Evolutionary conservation across 2,888 invertebrate species (phyloP).

Genomic region (Plebejus argus): DNA sequence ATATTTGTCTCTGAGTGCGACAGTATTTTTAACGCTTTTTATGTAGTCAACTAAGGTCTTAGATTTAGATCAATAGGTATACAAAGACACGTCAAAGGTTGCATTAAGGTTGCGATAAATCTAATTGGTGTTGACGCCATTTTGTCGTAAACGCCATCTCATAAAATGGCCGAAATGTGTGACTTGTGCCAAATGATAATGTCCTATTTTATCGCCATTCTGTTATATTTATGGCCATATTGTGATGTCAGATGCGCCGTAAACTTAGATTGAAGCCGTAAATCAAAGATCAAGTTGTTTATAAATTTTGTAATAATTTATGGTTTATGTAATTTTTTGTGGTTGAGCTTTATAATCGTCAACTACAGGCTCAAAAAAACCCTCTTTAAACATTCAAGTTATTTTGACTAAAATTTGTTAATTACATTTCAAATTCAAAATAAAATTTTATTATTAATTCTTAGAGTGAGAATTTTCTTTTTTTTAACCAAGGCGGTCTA

Average conservation of each 20-base stretch:
- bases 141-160: not conserved
- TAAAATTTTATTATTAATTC: too few relatives aligned
- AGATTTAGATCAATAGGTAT: too few relatives aligned
- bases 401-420: too few relatives aligned
- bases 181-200: not conserved
- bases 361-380: too few relatives aligned
- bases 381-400: not conserved
- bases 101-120: not conserved
- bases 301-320: not conserved
- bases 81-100: not conserved
- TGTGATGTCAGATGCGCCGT: not conserved
- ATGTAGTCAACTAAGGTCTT: too few relatives aligned
- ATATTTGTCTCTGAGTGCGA: too few relatives aligned
- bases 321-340: not conserved
- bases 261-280: not conserved
- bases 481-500: too few relatives aligned
- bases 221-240: not conserved
- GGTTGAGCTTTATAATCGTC: not conserved
- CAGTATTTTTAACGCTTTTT: too few relatives aligned
- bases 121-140: not conserved
- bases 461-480: too few relatives aligned
- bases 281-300: not conserved
- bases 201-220: not conserved
- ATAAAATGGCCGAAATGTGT: not conserved
- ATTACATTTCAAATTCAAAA: too few relatives aligned